Percentiles rank a stretch among this genome's conserved stretches.
These are phyloP conservation scores for Pitta sordida DNA, from an alignment of 2,113 vertebrate species.

Conservation along the genomic window DNA sequence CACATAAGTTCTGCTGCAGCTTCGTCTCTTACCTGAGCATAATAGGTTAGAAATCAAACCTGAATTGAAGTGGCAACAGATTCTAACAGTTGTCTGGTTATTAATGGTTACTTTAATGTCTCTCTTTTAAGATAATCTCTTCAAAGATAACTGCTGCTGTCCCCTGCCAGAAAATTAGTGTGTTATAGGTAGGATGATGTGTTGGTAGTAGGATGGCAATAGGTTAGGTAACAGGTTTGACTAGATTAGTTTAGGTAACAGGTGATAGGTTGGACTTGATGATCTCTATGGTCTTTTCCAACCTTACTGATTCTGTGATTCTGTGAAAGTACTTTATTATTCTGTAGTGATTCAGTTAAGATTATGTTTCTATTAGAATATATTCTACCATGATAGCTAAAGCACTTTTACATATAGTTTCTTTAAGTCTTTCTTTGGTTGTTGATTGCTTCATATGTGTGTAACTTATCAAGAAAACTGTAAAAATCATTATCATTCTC, in stretches of 20 bases:
- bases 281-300: no score
- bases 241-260: no score
- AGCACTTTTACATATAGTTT: not conserved
- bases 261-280: no score
- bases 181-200: no score
- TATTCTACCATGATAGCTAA: not conserved
- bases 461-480: not conserved
- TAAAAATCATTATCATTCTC: not conserved
- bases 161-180: no score
- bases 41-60: not conserved
- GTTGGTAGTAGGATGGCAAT: no score
- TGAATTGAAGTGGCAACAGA: not conserved
- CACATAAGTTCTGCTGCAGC: accelerated
- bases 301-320: no score
- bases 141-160: not conserved
- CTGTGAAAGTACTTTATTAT: not conserved
- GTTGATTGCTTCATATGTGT: not conserved
- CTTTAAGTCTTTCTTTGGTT: not conserved
- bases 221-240: no score
- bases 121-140: not conserved
- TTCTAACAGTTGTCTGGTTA: not conserved
- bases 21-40: no score
- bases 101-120: not conserved
- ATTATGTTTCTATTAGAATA: not conserved
- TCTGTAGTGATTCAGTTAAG: not conserved